phyloP scores from a whole-genome alignment of 2,113 vertebrate genomes.

The Pycnonotus jocosus region DNA sequence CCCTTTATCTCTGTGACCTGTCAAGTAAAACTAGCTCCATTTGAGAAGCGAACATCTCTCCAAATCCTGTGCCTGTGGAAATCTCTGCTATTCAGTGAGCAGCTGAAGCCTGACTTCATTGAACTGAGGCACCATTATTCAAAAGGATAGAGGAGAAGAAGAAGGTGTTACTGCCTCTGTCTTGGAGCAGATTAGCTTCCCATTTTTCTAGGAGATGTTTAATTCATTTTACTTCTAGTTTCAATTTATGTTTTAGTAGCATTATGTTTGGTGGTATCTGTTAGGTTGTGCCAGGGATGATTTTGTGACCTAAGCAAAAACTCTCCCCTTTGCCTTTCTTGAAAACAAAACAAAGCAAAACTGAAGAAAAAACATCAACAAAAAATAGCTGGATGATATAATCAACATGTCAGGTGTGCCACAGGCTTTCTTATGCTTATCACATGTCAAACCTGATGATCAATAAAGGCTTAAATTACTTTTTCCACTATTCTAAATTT shows the following conservation, averaged over 20 bases:
- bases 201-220: neutral
- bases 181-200: neutral
- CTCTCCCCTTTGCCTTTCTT: fast-evolving
- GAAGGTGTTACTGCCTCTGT: neutral
- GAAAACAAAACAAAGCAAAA: neutral
- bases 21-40: neutral
- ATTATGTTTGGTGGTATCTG: neutral
- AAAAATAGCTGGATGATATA: neutral
- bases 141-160: neutral
- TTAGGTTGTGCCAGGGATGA: neutral
- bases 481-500: neutral
- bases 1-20: neutral
- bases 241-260: neutral
- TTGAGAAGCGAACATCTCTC: neutral
- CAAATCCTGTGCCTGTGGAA: neutral
- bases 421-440: neutral
- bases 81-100: neutral
- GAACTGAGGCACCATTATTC: neutral
- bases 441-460: neutral
- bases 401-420: neutral
- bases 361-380: neutral
- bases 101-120: neutral
- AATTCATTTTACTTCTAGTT: neutral
- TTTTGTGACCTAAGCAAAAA: neutral
- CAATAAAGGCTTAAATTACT: neutral